Evolutionary conservation across 1,140 invertebrate species (phyloP).

Genomic region (Wasmannia auropunctata): DNA sequence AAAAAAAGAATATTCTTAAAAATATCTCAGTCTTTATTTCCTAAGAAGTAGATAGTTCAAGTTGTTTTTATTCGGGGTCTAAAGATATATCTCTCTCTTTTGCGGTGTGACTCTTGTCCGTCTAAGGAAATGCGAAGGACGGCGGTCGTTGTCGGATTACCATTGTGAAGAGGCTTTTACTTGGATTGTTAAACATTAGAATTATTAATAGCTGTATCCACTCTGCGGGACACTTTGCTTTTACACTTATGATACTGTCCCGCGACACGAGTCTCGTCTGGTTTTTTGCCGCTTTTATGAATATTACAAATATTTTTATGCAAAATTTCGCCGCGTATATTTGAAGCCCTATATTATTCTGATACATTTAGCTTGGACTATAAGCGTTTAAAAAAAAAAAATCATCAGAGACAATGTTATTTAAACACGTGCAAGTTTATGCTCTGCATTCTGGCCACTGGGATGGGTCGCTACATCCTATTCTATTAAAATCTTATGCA

Average conservation of each 20-base stretch:
- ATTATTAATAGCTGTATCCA: conserved; percentile 40
- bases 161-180: conserved; percentile 24
- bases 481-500: conserved; percentile 44
- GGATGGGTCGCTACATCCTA: neutral
- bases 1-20: neutral
- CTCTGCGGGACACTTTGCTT: conserved; percentile 11
- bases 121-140: neutral
- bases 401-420: neutral
- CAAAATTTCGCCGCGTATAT: neutral
- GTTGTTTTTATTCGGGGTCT: neutral
- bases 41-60: neutral
- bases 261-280: neutral
- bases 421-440: neutral
- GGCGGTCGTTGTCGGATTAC: conserved; percentile 5
- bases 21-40: neutral
- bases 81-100: neutral
- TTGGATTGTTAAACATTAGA: conserved; percentile 49
- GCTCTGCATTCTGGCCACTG: neutral
- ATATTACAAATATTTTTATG: conserved; percentile 29
- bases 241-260: neutral
- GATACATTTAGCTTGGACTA: neutral
- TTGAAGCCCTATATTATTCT: neutral
- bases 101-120: neutral
- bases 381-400: neutral
- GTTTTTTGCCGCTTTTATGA: conserved; percentile 22